These are phyloP conservation scores for Mixornis gularis DNA, from an alignment of 2,113 vertebrate species.

Conservation along the genomic window DNA sequence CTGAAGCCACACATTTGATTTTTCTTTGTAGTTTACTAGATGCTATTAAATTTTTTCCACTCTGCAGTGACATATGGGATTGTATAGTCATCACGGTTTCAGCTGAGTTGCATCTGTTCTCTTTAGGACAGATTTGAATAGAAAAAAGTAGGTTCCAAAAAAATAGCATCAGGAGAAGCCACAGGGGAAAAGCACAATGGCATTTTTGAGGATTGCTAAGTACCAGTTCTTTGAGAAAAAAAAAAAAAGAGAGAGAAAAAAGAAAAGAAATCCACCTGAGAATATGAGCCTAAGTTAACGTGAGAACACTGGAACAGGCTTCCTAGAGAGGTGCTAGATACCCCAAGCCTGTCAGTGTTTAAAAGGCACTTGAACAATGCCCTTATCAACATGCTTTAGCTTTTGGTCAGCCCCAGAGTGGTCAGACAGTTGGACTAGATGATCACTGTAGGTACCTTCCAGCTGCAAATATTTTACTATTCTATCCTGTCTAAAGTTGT, in stretches of 20 bases:
- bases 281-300: not conserved
- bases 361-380: not conserved
- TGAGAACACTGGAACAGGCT: not conserved
- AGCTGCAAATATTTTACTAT: not conserved
- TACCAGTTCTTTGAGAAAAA: not conserved
- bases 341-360: not conserved
- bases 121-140: not conserved
- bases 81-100: not conserved
- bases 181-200: not conserved
- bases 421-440: not conserved
- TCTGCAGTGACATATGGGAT: not conserved
- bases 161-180: not conserved
- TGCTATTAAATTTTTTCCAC: not conserved
- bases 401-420: not conserved
- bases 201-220: not conserved
- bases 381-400: not conserved
- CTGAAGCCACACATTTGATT: not conserved
- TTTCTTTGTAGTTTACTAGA: not conserved
- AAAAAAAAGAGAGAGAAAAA: too few relatives aligned
- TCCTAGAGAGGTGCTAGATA: not conserved
- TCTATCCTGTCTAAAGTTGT: not conserved
- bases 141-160: not conserved
- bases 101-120: constrained; percentile 30
- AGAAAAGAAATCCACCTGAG: not conserved
- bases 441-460: not conserved